Evolutionary conservation across 2,113 vertebrate species (phyloP), one percentile per base, ranked within the genome.

Genomic region (Loxodonta africana): DNA sequence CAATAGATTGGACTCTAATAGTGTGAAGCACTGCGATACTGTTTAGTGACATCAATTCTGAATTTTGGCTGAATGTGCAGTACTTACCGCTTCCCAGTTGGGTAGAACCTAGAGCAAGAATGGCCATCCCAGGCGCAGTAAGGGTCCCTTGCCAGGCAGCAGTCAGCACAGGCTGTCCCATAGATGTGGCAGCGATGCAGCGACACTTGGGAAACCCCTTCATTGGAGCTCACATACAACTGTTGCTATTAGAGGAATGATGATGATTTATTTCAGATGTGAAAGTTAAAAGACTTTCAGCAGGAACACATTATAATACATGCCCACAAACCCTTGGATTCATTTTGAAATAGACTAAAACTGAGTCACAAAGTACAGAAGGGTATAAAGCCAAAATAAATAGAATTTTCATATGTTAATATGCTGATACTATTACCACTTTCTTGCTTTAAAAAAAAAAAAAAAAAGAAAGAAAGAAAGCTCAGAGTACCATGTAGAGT

Each of bases 121-220:
- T 98, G 99, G n/a, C 99, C 99, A 6, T 99, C 99, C 99, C 99
- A 99, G 94, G 99, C 99, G 0, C 99, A 99, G 98, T 99, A 99
- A 0, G 99, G 99, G 86, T 99, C 99, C 53, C 99, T 98, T 41
- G 99, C 99, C 0, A 99, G 99, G 98, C 99, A 99, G 98, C 99
- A 99, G 98, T 99, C 99, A 0, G 99, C 99, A 1, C 99, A 99
- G 46, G 99, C 99, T 0, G 99, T 99, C 1, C 99, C 99, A 0
- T 99, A 99, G 95, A 99, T 99, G 94, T 99, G 99, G 95, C 99
- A 99, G 51, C 99, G 99, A 90, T 99, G 99, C 97, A 99, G 92
- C 44, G 99, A 99, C 9, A 99, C 99, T 98, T 99, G 99, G 20
- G 99, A 99, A 90, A 99, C 90, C 46, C 99, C 99, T 83, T 99